Evolutionary conservation across 2,888 invertebrate genomes (phyloP).

Genomic region (Asteroscopus sphinx): DNA sequence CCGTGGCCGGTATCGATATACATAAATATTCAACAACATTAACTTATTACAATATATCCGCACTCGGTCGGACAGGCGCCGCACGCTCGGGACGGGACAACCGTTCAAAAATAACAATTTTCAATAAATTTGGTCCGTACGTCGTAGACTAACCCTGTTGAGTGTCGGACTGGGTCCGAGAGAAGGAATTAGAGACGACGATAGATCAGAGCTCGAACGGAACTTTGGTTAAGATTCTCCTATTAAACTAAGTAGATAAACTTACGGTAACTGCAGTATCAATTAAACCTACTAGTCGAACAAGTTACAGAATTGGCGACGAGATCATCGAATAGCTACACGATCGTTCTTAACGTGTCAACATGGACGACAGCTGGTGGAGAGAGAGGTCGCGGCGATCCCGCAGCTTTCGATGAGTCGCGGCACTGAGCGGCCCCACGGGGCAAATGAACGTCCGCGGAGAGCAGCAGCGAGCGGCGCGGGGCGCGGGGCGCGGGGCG

Average conservation of each 20-base stretch:
- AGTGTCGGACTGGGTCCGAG: slow-evolving; percentile 73
- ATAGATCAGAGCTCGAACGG: slow-evolving; percentile 76
- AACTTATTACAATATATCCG: slow-evolving; percentile 63
- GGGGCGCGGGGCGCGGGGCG: slow-evolving; percentile 34
- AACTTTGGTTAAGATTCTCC: slow-evolving; percentile 87
- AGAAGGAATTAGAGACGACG: slow-evolving; percentile 72
- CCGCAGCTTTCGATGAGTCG: slow-evolving; percentile 55
- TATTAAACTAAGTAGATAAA: slow-evolving; percentile 85
- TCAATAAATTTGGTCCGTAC: slow-evolving; percentile 78
- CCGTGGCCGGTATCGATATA: slow-evolving; percentile 63
- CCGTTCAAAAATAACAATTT: slow-evolving; percentile 70
- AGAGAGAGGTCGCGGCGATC: slow-evolving; percentile 42
- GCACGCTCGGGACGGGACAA: slow-evolving; percentile 71
- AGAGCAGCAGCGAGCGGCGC: slow-evolving; percentile 53
- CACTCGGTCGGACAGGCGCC: slow-evolving; percentile 61
- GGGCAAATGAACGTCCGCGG: slow-evolving; percentile 33
- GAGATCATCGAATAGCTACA: slow-evolving; percentile 60
- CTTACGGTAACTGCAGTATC: slow-evolving; percentile 87
- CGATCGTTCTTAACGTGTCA: slow-evolving; percentile 49
- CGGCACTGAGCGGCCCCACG: slow-evolving; percentile 20
- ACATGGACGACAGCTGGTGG: slow-evolving; percentile 48
- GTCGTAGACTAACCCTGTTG: slow-evolving; percentile 81
- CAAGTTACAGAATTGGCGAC: slow-evolving; percentile 60
- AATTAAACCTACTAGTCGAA: slow-evolving; percentile 76
- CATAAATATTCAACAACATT: slow-evolving; percentile 74